These are phyloP conservation scores for Centroberyx gerrardi DNA, from an alignment of 2,797 vertebrate species.

Conservation along the genomic window DNA sequence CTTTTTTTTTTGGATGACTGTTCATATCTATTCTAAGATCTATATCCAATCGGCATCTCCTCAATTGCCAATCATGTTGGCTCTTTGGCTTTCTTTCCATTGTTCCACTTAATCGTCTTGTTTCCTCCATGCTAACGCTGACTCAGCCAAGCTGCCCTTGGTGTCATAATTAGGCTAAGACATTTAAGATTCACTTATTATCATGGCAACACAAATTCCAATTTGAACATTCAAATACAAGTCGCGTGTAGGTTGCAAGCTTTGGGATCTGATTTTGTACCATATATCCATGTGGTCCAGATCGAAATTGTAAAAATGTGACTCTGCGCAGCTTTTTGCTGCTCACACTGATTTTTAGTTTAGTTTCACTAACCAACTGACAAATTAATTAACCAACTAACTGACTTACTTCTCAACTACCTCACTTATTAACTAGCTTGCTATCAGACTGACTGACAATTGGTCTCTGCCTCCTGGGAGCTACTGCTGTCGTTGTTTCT, in stretches of 20 bases:
- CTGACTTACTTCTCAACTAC: not conserved
- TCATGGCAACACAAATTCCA: not conserved
- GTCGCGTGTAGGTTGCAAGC: too few species aligned
- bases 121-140: not conserved
- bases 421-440: not conserved
- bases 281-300: too few species aligned
- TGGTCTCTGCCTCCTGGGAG: not conserved
- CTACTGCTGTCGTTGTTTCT: not conserved
- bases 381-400: not conserved
- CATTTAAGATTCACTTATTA: slow-evolving; percentile 25
- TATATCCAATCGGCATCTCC: too few species aligned
- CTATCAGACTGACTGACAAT: not conserved
- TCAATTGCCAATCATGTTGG: not conserved
- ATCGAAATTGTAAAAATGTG: too few species aligned
- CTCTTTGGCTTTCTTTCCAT: slow-evolving; percentile 1
- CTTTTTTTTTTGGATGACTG: too few species aligned
- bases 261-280: too few species aligned
- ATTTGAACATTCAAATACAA: too few species aligned
- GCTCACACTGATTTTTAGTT: too few species aligned
- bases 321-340: too few species aligned
- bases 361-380: not conserved
- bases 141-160: slow-evolving; percentile 29
- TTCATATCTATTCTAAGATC: too few species aligned
- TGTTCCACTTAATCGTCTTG: slow-evolving; percentile 3
- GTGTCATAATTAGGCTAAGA: slow-evolving; percentile 7